phyloP scores from a whole-genome alignment of 2,888 invertebrate species.

The Lasioglossum figueresi region DNA sequence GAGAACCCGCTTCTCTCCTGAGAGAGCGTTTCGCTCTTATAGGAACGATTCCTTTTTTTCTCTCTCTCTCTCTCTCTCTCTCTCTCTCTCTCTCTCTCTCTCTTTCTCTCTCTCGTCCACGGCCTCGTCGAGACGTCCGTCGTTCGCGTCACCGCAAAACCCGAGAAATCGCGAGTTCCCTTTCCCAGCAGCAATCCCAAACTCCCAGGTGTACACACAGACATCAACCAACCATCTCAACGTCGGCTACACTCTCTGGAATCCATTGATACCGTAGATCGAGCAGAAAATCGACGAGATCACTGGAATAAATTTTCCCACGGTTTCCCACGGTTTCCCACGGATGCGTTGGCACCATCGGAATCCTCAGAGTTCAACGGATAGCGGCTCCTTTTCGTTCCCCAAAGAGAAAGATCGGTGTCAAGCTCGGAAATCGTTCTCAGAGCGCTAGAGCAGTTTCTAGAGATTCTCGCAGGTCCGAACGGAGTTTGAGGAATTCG shows the following conservation, averaged over 20 bases:
- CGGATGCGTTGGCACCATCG: background rate
- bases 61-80: no score
- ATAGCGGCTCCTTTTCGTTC: background rate
- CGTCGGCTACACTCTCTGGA: no score
- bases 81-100: background rate
- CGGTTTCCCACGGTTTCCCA: slow-evolving; percentile 1
- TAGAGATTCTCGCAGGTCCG: background rate
- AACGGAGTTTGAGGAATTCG: background rate
- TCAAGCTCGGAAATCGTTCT: background rate
- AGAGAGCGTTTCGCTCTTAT: slow-evolving; percentile 1
- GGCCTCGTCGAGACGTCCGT: background rate
- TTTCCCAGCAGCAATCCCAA: background rate
- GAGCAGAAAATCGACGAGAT: no score
- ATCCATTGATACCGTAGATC: no score
- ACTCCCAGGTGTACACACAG: background rate
- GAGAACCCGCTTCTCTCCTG: background rate
- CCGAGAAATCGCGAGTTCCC: background rate
- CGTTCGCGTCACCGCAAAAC: slow-evolving; percentile 11
- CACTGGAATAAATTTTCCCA: background rate
- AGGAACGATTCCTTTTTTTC: background rate
- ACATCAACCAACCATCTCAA: background rate
- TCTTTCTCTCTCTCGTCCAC: background rate
- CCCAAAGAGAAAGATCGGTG: background rate
- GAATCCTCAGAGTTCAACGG: background rate
- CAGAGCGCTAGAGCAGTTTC: background rate